Evolutionary conservation across 2,113 vertebrate genomes (phyloP).

Genomic region (Rousettus leschenaultii): DNA sequence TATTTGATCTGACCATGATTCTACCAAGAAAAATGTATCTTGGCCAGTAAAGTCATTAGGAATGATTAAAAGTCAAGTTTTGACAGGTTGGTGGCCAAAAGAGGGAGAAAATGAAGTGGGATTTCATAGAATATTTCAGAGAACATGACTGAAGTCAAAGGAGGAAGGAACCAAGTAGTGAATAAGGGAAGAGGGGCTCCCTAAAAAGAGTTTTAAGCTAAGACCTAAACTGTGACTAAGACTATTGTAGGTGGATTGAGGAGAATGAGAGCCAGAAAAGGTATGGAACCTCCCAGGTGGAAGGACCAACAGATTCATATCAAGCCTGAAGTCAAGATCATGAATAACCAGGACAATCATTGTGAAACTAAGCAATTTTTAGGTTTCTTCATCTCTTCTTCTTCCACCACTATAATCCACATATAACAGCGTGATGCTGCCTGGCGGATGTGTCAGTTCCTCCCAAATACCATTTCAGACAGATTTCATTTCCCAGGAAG

Average conservation of each 20-base stretch:
- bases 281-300: not conserved
- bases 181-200: not conserved
- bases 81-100: not conserved
- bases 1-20: not conserved
- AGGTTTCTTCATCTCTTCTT: not conserved
- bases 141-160: not conserved
- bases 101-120: not conserved
- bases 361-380: not conserved
- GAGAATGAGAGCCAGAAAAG: not conserved
- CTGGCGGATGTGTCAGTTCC: not conserved
- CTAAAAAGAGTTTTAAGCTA: not conserved
- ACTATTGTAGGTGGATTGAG: not conserved
- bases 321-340: not conserved
- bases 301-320: not conserved
- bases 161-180: not conserved
- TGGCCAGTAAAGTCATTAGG: not conserved
- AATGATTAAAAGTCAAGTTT: not conserved
- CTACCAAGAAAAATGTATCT: not conserved
- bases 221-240: not conserved
- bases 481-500: conserved; percentile 26
- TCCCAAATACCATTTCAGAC: not conserved
- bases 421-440: not conserved
- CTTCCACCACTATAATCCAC: not conserved
- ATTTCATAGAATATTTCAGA: not conserved
- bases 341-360: not conserved